Evolutionary conservation across 2,797 vertebrate species (phyloP), one percentile per base, ranked within the genome.

Genomic region (Anguilla anguilla): DNA sequence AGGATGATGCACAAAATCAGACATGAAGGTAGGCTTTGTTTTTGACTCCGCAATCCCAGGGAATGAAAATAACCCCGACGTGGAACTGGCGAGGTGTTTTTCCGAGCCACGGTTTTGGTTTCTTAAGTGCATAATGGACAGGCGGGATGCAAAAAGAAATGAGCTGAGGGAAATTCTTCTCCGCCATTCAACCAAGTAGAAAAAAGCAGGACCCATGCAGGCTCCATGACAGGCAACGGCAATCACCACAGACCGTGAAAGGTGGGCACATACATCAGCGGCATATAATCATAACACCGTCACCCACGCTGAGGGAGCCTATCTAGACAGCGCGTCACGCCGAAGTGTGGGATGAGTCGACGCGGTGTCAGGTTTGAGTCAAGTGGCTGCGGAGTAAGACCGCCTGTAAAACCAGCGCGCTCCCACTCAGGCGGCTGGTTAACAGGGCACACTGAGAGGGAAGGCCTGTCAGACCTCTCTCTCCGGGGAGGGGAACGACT

Each of bases 231-330:
- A 92, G 91, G 92, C 91, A 89, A 89, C 1, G 90, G 89, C 92
- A 91, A 91, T 89, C 87, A 39, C 87, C 25, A 13, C 92, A 93
- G 92, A 90, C 90, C 90, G 89, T 89, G 61, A 81, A 35, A 90
- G 89, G 89, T 87, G 89, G 91, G 91, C 88, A 89, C 90, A 90
- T 93, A 92, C 88, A 91, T 87, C 93, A 94, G 90, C 93, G 91
- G 85, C 17, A 25, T 49, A n/a, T n/a, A 88, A 93, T 93, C 88
- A 91, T 90, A 92, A 87, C 90, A 91, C 87, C 92, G 92, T 93
- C 93, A 93, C 92, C 92, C 94, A 93, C 91, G 83, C 90, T 88
- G 82, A 94, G 93, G 93, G 93, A 94, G 93, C 90, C 87, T 93
- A 91, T 92, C 89, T 93, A 92, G 91, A 89, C 72, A 89, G 89